These are phyloP conservation scores for Cephus pygmeus DNA, from an alignment of 2,888 invertebrate genomes.

Conservation along the genomic window DNA sequence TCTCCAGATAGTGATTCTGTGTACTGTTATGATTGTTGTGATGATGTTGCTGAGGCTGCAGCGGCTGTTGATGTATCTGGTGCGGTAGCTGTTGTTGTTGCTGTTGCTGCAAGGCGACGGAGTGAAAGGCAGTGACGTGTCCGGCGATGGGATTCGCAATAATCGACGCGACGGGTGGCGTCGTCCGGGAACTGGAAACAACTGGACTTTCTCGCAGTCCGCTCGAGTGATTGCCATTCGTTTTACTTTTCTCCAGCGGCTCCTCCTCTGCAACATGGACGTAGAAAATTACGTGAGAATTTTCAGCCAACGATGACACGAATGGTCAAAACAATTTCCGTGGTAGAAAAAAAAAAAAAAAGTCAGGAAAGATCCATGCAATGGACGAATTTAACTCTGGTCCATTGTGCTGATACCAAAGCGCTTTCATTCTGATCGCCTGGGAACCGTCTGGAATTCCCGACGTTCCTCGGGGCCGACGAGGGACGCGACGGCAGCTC, in stretches of 20 bases:
- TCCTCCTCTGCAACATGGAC: conserved; percentile 57
- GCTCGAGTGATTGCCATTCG: conserved; percentile 55
- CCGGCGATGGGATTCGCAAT: conserved; percentile 57
- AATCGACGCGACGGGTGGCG: conserved; percentile 54
- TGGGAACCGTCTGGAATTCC: conserved; percentile 32
- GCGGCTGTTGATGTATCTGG: conserved; percentile 26
- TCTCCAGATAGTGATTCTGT: conserved; percentile 58
- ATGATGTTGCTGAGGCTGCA: conserved; percentile 48
- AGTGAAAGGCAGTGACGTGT: conserved; percentile 51
- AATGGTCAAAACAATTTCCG: neutral
- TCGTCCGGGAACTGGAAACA: conserved; percentile 51
- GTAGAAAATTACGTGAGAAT: neutral
- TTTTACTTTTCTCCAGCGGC: conserved; percentile 53
- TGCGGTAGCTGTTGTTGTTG: conserved; percentile 24
- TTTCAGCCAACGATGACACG: neutral
- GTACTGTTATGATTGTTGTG: conserved; percentile 52
- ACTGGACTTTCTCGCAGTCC: conserved; percentile 53
- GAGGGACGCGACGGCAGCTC: conserved; percentile 21
- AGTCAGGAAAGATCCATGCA: neutral
- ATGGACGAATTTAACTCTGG: conserved; percentile 19
- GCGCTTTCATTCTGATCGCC: conserved; percentile 32
- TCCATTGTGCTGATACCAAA: conserved; percentile 18
- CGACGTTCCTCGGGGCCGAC: conserved; percentile 25
- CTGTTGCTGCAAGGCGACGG: conserved; percentile 43
- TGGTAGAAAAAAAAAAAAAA: neutral